Evolutionary conservation across 1,140 invertebrate species (phyloP).

Genomic region (Tachypleus tridentatus): DNA sequence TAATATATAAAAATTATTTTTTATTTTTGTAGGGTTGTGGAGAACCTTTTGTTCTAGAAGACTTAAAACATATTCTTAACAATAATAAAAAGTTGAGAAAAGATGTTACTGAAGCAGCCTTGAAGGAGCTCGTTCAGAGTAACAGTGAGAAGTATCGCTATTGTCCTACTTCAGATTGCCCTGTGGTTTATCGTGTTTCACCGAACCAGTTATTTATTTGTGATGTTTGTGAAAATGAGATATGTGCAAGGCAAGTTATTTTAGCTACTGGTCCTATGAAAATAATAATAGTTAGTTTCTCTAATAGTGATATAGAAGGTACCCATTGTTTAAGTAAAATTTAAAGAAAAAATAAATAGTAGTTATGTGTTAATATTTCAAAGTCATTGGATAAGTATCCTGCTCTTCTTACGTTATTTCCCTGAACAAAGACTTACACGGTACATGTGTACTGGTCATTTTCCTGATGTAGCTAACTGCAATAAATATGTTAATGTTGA

Average conservation of each 20-base stretch:
- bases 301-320: no score
- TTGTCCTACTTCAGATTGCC: constrained; percentile 18
- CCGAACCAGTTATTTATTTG: constrained; percentile 4
- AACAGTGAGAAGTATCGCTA: background rate
- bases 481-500: no score
- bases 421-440: no score
- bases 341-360: no score
- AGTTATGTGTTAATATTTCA: no score
- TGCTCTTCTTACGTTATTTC: no score
- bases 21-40: constrained; percentile 5
- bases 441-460: no score
- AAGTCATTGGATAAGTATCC: no score
- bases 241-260: constrained; percentile 14
- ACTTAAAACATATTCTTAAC: constrained; percentile 8
- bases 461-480: no score
- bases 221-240: constrained; percentile 5
- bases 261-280: no score
- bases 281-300: no score
- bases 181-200: constrained; percentile 13
- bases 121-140: constrained; percentile 7
- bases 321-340: no score
- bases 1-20: background rate
- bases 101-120: constrained; percentile 7
- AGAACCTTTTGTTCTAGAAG: constrained; percentile 5
- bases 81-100: constrained; percentile 5